A percentile compares a stretch with the other conserved stretches of the same genome.
phyloP scores from a whole-genome alignment of 2,888 invertebrate species.

The Listrodromus nycthemerus region DNA sequence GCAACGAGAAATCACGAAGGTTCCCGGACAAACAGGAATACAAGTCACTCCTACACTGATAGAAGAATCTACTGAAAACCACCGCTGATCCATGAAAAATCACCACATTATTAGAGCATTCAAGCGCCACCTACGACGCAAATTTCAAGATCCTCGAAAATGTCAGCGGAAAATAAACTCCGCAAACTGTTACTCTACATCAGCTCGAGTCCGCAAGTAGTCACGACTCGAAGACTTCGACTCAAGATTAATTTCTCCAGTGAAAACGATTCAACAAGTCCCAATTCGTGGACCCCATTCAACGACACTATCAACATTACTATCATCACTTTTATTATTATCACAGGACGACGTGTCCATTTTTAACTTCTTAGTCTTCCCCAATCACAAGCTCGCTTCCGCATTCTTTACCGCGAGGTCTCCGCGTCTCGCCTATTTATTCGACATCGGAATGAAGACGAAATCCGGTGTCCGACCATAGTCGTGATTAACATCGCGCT shows the following conservation, averaged over 20 bases:
- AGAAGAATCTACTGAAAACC: too few species aligned
- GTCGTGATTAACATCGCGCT: conserved; percentile 64
- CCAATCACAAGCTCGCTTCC: conserved; percentile 21
- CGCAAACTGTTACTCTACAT: too few species aligned
- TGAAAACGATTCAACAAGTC: not conserved
- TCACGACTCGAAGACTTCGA: not conserved
- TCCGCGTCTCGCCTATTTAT: conserved; percentile 37
- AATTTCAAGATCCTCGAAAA: too few species aligned
- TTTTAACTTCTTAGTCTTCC: not conserved
- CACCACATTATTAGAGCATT: too few species aligned
- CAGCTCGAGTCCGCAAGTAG: not conserved
- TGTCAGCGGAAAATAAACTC: not conserved
- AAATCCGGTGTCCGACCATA: conserved; percentile 37
- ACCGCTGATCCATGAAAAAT: too few species aligned
- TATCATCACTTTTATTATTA: not conserved
- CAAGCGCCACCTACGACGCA: too few species aligned
- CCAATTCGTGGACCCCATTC: not conserved
- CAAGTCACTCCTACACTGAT: conserved; percentile 35
- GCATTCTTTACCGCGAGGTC: conserved; percentile 39
- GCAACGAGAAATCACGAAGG: conserved; percentile 57
- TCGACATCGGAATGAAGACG: conserved; percentile 45
- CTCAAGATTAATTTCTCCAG: not conserved
- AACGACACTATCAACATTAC: not conserved
- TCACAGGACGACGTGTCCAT: not conserved
- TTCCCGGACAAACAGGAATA: conserved; percentile 47